phyloP scores from a whole-genome alignment of 2,888 invertebrate species.

The Fragum whitleyi region DNA sequence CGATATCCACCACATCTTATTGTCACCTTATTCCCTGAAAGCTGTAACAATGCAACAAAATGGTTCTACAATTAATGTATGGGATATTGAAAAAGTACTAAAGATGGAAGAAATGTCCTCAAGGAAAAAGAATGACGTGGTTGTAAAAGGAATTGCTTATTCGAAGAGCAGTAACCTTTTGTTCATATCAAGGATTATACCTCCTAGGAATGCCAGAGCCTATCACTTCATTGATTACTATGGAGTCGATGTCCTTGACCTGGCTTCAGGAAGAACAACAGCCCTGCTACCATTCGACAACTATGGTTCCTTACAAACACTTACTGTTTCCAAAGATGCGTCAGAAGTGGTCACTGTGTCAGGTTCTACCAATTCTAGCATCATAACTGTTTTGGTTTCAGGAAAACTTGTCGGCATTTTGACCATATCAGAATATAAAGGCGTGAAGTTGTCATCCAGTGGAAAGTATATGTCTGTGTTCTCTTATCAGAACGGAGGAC shows the following conservation, averaged over 20 bases:
- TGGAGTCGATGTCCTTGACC: slow-evolving; percentile 69
- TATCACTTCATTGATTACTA: slow-evolving; percentile 76
- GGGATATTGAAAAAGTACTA: slow-evolving; percentile 59
- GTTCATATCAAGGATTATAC: slow-evolving; percentile 54
- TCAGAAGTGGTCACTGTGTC: slow-evolving; percentile 46
- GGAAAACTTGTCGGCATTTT: slow-evolving; percentile 43
- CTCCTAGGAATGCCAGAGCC: slow-evolving; percentile 65
- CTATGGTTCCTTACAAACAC: slow-evolving; percentile 52
- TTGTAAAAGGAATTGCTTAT: slow-evolving; percentile 53
- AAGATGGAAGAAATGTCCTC: slow-evolving; percentile 58
- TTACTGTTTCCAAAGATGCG: slow-evolving; percentile 55
- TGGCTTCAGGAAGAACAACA: slow-evolving; percentile 39
- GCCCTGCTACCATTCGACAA: slow-evolving; percentile 57
- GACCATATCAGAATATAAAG: slow-evolving; percentile 38
- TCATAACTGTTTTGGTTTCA: slow-evolving; percentile 38
- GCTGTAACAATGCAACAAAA: slow-evolving; percentile 55
- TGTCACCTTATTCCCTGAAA: slow-evolving; percentile 33
- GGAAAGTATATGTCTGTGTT: slow-evolving; percentile 61
- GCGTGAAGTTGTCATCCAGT: slow-evolving; percentile 46
- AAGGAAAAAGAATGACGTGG: slow-evolving; percentile 43
- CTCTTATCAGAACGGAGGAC: slow-evolving; percentile 2
- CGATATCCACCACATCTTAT: slow-evolving; percentile 46
- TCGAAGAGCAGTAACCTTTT: slow-evolving; percentile 54
- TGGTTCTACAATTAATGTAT: slow-evolving; percentile 59
- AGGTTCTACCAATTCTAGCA: slow-evolving; percentile 38